Evolutionary conservation across 2,113 vertebrate species (phyloP), one percentile per base, ranked within the genome.

Genomic region (Lucifuga dentata): DNA sequence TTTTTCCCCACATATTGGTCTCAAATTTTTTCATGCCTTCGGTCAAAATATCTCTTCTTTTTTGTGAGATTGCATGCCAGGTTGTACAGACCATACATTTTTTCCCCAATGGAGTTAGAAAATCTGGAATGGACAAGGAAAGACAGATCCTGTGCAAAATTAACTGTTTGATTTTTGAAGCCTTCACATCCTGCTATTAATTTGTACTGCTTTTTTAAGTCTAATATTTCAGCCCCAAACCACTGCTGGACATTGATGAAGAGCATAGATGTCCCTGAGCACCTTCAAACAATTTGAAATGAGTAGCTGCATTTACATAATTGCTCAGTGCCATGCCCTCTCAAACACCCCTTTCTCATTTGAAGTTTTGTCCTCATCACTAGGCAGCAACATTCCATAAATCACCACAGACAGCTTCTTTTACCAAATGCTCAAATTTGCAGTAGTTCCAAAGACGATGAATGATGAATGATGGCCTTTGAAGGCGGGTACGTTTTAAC

Each of bases 401-500:
- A 66, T 73, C 69, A 60, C 58, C 73, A 36, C 32, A 59, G 51
- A 80, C 49, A 57, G 55, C 15, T 6, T 51, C 26, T 17, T 21
- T 4, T 32, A 29, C n/a, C 29, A 15, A 51, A 26, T 0, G 1
- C 8, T 8, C 29, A 56, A 45, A 68, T 59, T 11, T 49, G 49
- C 41, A 19, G 24, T 23, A 41, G 26, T 49, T 39, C 41, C 19
- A 46, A 23, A 15, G 24, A 53, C 43, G 26, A n/a, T n/a, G 11
- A 3, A 38, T 19, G 36, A 12, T 39, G n/a, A 49, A 52, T 21
- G 38, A 46, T 32, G 58, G 26, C 38, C 16, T 23, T 16, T 40
- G 24, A 59, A 10, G 39, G 6, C n/a, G 20, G 20, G 11, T 11
- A 16, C 4, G 45, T 40, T 51, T 35, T 43, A 21, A 59, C 23